Evolutionary conservation across 1,140 invertebrate species (phyloP).

Genomic region (Pentalonia nigronervosa): DNA sequence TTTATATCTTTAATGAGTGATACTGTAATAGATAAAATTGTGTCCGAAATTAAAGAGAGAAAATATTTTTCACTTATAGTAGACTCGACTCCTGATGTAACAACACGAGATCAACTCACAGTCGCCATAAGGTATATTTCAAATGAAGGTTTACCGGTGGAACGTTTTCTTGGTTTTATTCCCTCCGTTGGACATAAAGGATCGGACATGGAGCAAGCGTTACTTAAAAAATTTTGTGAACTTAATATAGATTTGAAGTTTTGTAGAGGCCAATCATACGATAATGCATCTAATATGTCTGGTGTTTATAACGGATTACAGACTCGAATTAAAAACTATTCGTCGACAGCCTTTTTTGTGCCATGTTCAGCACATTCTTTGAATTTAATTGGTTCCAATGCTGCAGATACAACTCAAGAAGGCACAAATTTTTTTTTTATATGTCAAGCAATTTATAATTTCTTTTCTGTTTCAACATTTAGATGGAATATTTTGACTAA

Average conservation of each 20-base stretch:
- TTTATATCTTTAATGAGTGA: not conserved
- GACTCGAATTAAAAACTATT: constrained; percentile 62
- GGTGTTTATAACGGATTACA: constrained; percentile 62
- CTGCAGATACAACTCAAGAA: constrained; percentile 61
- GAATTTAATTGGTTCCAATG: constrained; percentile 62
- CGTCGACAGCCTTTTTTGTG: constrained; percentile 61
- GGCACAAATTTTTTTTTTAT: constrained; percentile 46
- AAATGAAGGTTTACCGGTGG: constrained; percentile 49
- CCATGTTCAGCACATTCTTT: constrained; percentile 63
- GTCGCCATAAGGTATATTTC: constrained; percentile 51
- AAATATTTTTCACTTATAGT: constrained; percentile 57
- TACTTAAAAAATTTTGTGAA: constrained; percentile 37
- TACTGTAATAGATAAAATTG: constrained; percentile 43
- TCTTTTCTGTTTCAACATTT: constrained; percentile 61
- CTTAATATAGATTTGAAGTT: constrained; percentile 32
- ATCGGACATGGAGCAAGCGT: constrained; percentile 8
- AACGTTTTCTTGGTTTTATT: constrained; percentile 51
- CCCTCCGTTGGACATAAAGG: constrained; percentile 46
- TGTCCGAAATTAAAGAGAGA: constrained; percentile 30
- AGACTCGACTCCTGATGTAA: constrained; percentile 53
- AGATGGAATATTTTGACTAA: constrained; percentile 59
- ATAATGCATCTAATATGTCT: constrained; percentile 62
- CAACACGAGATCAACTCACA: constrained; percentile 58
- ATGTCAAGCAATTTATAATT: constrained; percentile 60
- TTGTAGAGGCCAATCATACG: constrained; percentile 61